Conservation (phyloP, 2,888 invertebrate species). For the Girardia tigrina region DNA sequence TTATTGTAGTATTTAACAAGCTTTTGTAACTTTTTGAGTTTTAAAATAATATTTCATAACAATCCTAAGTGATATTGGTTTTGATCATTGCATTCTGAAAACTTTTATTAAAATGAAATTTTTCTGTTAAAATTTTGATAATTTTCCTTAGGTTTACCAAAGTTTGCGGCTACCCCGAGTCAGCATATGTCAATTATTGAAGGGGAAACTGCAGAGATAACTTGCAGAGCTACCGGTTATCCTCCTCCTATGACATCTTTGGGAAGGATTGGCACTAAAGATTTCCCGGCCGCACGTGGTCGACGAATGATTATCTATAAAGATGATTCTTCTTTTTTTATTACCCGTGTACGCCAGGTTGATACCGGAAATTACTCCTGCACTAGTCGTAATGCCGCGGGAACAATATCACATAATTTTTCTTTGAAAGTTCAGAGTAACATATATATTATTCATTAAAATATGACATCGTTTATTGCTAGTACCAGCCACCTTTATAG, state of each 20-base stretch:
- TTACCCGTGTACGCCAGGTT: conserved; percentile 18
- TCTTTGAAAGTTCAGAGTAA: conserved; percentile 32
- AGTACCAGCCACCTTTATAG: background rate
- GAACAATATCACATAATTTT: conserved; percentile 29
- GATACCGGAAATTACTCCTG: conserved; percentile 32
- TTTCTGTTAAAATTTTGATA: no score
- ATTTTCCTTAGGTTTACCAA: background rate
- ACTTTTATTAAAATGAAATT: background rate
- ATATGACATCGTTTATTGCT: no score
- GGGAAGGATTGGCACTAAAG: conserved; percentile 11
- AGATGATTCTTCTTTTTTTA: conserved; percentile 30
- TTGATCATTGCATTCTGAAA: no score
- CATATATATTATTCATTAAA: background rate
- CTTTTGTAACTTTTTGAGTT: no score
- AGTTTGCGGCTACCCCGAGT: background rate
- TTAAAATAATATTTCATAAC: no score
- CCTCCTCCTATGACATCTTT: conserved; percentile 29
- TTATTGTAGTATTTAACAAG: no score
- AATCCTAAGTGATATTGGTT: no score
- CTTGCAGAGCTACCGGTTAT: conserved; percentile 21
- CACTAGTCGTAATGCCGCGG: conserved; percentile 26
- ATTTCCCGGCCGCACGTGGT: conserved; percentile 29
- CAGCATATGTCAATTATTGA: conserved; percentile 15
- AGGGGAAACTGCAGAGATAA: conserved; percentile 31
- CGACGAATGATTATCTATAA: conserved; percentile 29